A percentile compares a stretch with the other conserved stretches of the same genome.
Evolutionary conservation across 2,797 vertebrate genomes (phyloP).

Genomic region (Champsocephalus esox): DNA sequence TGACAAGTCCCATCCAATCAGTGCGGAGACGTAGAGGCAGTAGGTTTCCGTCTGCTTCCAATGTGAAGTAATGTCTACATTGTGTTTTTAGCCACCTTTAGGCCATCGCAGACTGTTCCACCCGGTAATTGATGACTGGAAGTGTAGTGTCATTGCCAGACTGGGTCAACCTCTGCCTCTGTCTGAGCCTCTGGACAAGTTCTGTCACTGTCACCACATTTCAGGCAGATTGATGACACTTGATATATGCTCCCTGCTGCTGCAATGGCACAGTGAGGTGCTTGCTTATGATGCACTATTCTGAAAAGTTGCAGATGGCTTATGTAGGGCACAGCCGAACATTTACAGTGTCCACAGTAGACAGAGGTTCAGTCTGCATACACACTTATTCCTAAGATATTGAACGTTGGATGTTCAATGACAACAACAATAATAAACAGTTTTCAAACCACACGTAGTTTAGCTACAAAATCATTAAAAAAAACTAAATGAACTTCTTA

Average conservation of each 20-base stretch:
- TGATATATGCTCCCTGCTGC: slow-evolving; percentile 43
- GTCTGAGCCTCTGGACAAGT: slow-evolving; percentile 46
- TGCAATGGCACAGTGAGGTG: slow-evolving; percentile 49
- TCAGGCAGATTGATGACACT: slow-evolving; percentile 58
- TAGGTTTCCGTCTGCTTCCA: slow-evolving; percentile 6
- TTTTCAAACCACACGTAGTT: background rate
- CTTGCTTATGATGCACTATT: slow-evolving; percentile 64
- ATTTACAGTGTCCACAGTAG: slow-evolving; percentile 15
- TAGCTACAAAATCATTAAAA: background rate
- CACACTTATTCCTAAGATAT: background rate
- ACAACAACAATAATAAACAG: background rate
- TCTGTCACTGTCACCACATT: slow-evolving; percentile 43
- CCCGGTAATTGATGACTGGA: slow-evolving; percentile 38
- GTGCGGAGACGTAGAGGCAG: slow-evolving; percentile 15
- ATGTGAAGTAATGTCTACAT: slow-evolving; percentile 30
- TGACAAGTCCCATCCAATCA: slow-evolving; percentile 50
- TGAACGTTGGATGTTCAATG: background rate
- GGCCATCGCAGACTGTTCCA: slow-evolving; percentile 20
- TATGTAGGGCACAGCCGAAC: slow-evolving; percentile 52
- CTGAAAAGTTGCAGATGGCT: slow-evolving; percentile 56
- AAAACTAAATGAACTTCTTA: background rate
- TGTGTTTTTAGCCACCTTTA: slow-evolving; percentile 44
- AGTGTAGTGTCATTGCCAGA: slow-evolving; percentile 38
- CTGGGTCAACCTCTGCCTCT: slow-evolving; percentile 43
- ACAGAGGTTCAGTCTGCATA: slow-evolving; percentile 32